Base-by-base conservation (phyloP, 2,113 vertebrate species). In the Gobius niger region DNA sequence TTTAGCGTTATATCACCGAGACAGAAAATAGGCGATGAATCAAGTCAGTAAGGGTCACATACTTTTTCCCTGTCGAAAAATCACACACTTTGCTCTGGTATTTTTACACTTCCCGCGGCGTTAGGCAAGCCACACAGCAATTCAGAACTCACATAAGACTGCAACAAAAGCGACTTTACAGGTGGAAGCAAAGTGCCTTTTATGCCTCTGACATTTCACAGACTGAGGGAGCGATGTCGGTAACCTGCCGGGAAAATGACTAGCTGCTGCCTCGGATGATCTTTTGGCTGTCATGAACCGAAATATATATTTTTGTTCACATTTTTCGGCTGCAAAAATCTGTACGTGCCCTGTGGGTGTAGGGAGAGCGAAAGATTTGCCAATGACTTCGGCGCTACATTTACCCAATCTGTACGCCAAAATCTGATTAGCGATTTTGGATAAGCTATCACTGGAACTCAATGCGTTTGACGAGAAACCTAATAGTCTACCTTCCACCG, bases 201-300 rank as follows among this genome's bases (percentile, higher is more conserved):
- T 60, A 42, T 60, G 57, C 40, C 14, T 40, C 57, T 60, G 57
- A 60, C 57, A 60, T 60, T 60, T 60, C 57, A 60, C 34, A 42
- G 57, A 60, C 57, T 60, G 40, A 41, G 34, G 14, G 40, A 60
- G 57, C 41, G 34, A 60, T 60, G 57, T n/a, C 57, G 8, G 57
- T n/a, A 60, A 60, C 57, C 57, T 60, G 40, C 40, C 34, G n/a
- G 13, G 40, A 60, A 60, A 60, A 57, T 40, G 12, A 57, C 54
- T 40, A 57, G 24, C 54, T 57, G 54, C 19, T 40, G 54, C 40
- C 52, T 54, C 9, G 10, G 52, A 53, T 53, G 52, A 53, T 16
- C 53, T 57, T 56, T 57, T 57, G 54, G 54, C 14, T 57, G 54
- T 19, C 54, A 57, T 7, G 19, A 57, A 19, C 54, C 14, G 54